Evolutionary conservation across 2,113 vertebrate species (phyloP).

Genomic region (Prunella himalayana): DNA sequence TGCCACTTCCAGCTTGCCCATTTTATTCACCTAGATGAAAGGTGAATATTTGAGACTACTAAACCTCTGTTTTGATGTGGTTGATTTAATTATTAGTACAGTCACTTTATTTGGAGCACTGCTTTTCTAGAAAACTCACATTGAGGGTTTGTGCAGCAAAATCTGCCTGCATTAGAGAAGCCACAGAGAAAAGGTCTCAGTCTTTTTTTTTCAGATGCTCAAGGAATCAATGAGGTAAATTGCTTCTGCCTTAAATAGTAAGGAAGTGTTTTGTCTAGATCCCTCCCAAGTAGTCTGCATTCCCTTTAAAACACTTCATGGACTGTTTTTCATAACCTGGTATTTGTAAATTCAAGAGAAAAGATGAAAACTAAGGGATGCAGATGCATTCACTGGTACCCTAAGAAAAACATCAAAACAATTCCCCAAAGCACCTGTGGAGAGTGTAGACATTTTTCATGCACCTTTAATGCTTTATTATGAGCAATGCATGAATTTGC

Average conservation of each 20-base stretch:
- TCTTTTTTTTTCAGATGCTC: neutral
- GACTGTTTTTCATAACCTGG: neutral
- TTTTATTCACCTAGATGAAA: neutral
- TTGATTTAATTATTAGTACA: neutral
- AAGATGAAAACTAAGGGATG: neutral
- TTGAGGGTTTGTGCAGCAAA: neutral
- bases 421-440: neutral
- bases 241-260: neutral
- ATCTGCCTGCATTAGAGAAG: neutral
- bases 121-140: neutral
- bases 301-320: neutral
- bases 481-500: neutral
- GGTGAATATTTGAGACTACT: neutral
- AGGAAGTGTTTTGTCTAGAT: neutral
- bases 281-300: neutral
- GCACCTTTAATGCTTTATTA: neutral
- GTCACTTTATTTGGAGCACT: neutral
- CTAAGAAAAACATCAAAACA: neutral
- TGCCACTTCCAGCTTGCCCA: neutral
- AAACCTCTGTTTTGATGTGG: neutral
- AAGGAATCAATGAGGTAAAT: neutral
- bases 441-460: fast-evolving
- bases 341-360: neutral
- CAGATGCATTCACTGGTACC: neutral
- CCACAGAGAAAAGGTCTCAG: neutral